These are phyloP conservation scores for Gallinago paraguaiae DNA, from an alignment of 2,113 vertebrate species.

Conservation along the genomic window DNA sequence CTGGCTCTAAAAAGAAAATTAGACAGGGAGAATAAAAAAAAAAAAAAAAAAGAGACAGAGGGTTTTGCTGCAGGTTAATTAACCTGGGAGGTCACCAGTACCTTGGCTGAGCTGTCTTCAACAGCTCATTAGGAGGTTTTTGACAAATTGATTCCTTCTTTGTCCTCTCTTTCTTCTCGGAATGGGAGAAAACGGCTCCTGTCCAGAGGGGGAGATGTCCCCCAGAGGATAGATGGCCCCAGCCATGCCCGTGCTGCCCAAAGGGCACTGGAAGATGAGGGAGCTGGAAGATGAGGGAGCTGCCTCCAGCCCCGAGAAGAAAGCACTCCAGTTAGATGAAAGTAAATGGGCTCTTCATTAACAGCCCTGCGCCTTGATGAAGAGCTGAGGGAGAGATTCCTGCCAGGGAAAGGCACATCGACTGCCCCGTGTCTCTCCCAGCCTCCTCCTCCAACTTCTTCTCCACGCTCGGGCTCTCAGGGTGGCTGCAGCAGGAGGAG, in stretches of 20 bases:
- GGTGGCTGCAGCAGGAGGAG: neutral
- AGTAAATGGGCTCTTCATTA: neutral
- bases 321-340: neutral
- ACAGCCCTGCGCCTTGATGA: neutral
- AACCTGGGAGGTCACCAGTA: conserved; percentile 16
- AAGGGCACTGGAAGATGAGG: too few species aligned
- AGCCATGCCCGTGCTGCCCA: neutral
- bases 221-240: neutral
- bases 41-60: neutral
- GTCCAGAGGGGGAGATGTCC: neutral
- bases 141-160: conserved; percentile 2
- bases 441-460: neutral
- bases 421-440: neutral
- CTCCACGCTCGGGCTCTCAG: neutral
- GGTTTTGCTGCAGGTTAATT: conserved; percentile 28
- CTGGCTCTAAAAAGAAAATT: neutral
- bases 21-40: neutral
- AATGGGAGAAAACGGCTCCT: neutral
- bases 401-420: neutral
- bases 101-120: neutral
- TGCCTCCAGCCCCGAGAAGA: neutral
- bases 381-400: neutral
- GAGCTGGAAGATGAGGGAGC: neutral
- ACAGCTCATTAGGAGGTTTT: neutral
- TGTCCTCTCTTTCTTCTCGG: neutral